Base-by-base conservation (phyloP, 92 coral and sea anemone species). In the Montipora capitata region DNA sequence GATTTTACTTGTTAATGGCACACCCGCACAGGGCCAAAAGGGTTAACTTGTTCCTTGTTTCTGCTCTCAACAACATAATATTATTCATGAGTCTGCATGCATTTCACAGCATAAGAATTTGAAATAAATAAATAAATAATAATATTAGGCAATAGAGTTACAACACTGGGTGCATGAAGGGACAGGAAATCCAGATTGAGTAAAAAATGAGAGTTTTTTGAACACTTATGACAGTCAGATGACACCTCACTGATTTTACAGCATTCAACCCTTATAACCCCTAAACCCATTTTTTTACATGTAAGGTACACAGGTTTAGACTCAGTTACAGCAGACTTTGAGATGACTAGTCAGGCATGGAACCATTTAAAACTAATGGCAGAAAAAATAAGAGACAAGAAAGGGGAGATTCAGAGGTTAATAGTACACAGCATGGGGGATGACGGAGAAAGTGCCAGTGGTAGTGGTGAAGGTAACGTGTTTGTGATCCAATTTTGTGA, bases 231-330 rank as follows among this genome's bases (percentile, higher is more conserved):
- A 45, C 51, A 4, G 9, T 27, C 35, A 27, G 35, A 27, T 27
- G 9, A 45, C 51, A 3, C 40, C 15, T 11, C 38, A 2, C n/a
- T 67, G 13, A 39, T 27, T 8, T 15, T 42, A 1, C 0, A 40
- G n/a, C 27, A 1, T 42, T 14, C 13, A 48, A 80, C 5, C 35
- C 35, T 27, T 27, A 27, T 27, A 27, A 27, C 35, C 35, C 35
- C 35, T 27, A 27, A 27, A 27, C 35, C 10, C 10, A 0, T 48
- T 27, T 27, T 27, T 48, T 48, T 48, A 48, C 10, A 48, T 95
- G 58, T 93, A 90, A 48, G 96, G 58, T 93, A 90, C 68, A 76
- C 90, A 27, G 94, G 96, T 62, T 86, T 89, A 41, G 73, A 76
- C 10, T 63, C 84, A 16, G 87, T 85, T 13, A 92, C 88, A 18